Percentiles rank a stretch among this genome's conserved stretches.
Conservation (phyloP, 2,113 vertebrate species). For the Ploceus nigricollis region DNA sequence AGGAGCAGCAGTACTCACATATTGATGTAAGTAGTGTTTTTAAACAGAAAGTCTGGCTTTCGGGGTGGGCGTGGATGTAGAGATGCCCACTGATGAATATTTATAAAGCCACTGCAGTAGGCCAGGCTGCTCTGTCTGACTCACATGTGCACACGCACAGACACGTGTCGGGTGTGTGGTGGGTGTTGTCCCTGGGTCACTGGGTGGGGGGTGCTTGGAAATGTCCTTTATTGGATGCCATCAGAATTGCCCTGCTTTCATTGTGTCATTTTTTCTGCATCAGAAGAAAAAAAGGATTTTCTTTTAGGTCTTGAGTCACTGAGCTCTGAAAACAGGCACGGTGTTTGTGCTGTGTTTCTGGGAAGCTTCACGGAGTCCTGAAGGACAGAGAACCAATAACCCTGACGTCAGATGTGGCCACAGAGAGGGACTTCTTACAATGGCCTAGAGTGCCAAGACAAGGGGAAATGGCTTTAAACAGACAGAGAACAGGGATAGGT, state of each 20-base stretch:
- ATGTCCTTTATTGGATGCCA: neutral
- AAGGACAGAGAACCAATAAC: neutral
- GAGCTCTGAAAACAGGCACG: neutral
- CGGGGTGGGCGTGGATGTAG: neutral
- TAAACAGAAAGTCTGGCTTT: neutral
- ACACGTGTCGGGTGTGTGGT: accelerated
- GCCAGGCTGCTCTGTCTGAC: neutral
- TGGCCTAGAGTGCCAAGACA: neutral
- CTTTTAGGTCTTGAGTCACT: neutral
- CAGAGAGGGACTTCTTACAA: neutral
- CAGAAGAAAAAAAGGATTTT: neutral
- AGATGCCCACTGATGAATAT: constrained; percentile 3
- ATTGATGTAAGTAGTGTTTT: neutral
- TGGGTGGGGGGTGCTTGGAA: neutral
- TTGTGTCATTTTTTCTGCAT: neutral
- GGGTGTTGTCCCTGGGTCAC: neutral
- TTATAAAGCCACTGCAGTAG: neutral
- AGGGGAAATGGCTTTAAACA: neutral
- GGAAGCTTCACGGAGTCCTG: neutral
- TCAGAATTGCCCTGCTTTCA: neutral
- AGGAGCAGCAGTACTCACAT: neutral
- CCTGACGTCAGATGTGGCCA: neutral
- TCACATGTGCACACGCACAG: neutral
- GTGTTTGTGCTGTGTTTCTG: neutral
- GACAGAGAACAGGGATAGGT: neutral